These are phyloP conservation scores for Apodemia duryi DNA, from an alignment of 2,888 invertebrate genomes.

Conservation along the genomic window DNA sequence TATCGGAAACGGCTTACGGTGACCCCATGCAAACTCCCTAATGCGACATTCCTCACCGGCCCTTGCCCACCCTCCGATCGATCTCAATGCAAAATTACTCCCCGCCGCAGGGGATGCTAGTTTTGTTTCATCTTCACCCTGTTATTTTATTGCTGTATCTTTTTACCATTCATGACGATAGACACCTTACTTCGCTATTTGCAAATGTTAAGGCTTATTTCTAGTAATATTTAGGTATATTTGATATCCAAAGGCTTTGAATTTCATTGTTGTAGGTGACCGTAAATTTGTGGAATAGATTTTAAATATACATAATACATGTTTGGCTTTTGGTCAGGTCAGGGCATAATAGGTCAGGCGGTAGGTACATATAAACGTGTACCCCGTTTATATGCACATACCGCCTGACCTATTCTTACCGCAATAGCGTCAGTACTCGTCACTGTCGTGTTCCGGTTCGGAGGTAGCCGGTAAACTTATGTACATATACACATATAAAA, in stretches of 20 bases:
- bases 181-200: not conserved
- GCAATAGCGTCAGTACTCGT: too few species aligned
- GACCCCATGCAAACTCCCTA: conserved; percentile 75
- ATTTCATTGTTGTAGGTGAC: not conserved
- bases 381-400: too few species aligned
- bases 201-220: not conserved
- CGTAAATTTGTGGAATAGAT: not conserved
- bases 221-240: not conserved
- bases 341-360: too few species aligned
- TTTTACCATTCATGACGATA: conserved; percentile 16
- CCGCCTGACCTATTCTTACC: too few species aligned
- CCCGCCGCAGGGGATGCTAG: conserved; percentile 51
- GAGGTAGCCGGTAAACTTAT: too few species aligned
- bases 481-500: too few species aligned
- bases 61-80: conserved; percentile 60
- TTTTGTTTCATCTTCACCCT: conserved; percentile 63
- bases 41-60: conserved; percentile 67
- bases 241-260: not conserved
- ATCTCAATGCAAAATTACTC: conserved; percentile 73
- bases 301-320: too few species aligned
- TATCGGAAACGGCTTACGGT: conserved; percentile 80
- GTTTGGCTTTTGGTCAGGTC: too few species aligned
- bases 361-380: too few species aligned
- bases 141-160: conserved; percentile 44
- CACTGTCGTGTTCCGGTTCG: too few species aligned